phyloP scores from a whole-genome alignment of 30 jellyfish, hydroid and myxozoan species.

The Hydractinia echinata region DNA sequence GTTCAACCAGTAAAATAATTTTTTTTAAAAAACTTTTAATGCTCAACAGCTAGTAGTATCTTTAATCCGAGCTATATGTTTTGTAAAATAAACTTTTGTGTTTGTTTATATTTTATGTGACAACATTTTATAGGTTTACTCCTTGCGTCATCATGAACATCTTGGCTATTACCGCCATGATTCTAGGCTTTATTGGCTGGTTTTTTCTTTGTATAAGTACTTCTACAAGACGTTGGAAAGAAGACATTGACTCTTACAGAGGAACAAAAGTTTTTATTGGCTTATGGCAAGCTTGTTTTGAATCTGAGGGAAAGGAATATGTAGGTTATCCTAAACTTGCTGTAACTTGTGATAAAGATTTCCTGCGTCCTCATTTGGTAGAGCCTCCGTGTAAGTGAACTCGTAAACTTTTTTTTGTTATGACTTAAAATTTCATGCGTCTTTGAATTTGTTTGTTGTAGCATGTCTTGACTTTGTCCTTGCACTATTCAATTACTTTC shows the following conservation, averaged over 20 bases:
- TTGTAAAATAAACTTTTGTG: too few relatives aligned
- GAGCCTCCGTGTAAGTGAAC: constrained; percentile 20
- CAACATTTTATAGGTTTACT: too few relatives aligned
- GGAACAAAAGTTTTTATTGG: constrained; percentile 17
- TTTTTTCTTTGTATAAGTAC: constrained; percentile 10
- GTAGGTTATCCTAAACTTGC: constrained; percentile 4
- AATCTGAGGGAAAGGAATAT: constrained; percentile 20
- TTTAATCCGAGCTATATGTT: too few relatives aligned
- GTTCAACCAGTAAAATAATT: too few relatives aligned
- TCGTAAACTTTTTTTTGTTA: not conserved
- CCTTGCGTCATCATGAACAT: too few relatives aligned
- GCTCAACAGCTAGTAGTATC: too few relatives aligned
- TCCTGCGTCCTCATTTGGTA: constrained; percentile 9
- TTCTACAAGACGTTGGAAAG: constrained; percentile 20
- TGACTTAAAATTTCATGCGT: too few relatives aligned
- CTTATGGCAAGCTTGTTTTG: constrained; percentile 27
- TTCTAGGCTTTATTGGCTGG: constrained; percentile 15
- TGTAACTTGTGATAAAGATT: constrained; percentile 22
- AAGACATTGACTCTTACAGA: constrained; percentile 18
- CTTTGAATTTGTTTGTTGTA: too few relatives aligned
- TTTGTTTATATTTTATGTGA: too few relatives aligned
- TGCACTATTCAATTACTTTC: not conserved
- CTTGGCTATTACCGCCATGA: not conserved
- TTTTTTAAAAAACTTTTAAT: too few relatives aligned
- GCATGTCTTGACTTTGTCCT: too few relatives aligned